phyloP scores from a whole-genome alignment of 2,888 invertebrate species.

The Ormyrus rosae region DNA sequence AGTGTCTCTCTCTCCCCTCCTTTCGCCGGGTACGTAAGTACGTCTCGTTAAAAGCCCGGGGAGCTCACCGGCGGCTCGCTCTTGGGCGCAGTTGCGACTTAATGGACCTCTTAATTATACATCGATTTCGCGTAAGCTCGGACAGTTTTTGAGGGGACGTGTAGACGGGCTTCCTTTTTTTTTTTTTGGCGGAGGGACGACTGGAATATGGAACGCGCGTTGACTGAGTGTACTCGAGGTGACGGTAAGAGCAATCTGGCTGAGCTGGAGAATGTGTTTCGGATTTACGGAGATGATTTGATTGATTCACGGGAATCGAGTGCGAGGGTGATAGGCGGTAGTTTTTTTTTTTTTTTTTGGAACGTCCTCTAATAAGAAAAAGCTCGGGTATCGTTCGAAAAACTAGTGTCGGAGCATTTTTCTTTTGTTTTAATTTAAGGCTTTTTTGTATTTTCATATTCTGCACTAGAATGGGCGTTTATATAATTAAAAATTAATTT shows the following conservation, averaged over 20 bases:
- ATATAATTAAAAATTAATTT: too few species aligned
- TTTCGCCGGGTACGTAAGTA: neutral
- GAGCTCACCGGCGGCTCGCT: constrained; percentile 19
- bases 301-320: constrained; percentile 12
- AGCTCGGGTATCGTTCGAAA: too few species aligned
- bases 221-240: constrained; percentile 16
- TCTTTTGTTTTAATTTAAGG: too few species aligned
- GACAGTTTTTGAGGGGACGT: neutral
- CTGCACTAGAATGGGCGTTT: too few species aligned
- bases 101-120: constrained; percentile 55
- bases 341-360: too few species aligned
- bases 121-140: constrained; percentile 35
- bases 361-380: too few species aligned
- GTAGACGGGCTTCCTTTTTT: neutral
- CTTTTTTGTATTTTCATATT: too few species aligned
- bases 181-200: neutral
- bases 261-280: constrained; percentile 40
- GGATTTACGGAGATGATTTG: constrained; percentile 23
- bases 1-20: too few species aligned
- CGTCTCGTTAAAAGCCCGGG: constrained; percentile 24
- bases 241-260: constrained; percentile 24
- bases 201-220: neutral
- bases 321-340: too few species aligned
- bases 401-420: too few species aligned
- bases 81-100: neutral